phyloP scores from a whole-genome alignment of 2,113 vertebrate species.

The Protomyctophum bolini region DNA sequence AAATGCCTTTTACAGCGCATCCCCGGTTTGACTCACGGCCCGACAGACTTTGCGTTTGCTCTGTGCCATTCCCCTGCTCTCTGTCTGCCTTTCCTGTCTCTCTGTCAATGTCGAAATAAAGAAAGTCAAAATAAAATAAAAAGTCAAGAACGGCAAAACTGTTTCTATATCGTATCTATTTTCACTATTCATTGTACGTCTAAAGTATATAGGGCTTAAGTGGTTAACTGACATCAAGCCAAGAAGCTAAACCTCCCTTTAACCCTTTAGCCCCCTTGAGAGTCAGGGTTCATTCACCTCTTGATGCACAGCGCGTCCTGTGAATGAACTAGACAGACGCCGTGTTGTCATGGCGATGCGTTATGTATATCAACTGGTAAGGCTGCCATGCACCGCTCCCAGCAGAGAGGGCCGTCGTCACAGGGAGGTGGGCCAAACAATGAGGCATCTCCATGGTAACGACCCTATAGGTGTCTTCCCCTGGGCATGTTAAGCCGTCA shows the following conservation, averaged over 20 bases:
- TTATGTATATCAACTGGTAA: not conserved
- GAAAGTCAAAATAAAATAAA: no score
- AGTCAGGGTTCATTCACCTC: slow-evolving; percentile 22
- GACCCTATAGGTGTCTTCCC: slow-evolving; percentile 60
- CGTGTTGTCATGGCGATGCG: not conserved
- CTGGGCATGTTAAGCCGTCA: slow-evolving; percentile 55
- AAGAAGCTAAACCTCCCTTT: slow-evolving; percentile 15
- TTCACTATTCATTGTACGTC: no score
- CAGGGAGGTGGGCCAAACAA: slow-evolving; percentile 37
- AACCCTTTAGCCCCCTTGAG: not conserved
- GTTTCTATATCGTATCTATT: no score
- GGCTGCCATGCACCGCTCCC: not conserved
- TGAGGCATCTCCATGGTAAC: slow-evolving; percentile 54
- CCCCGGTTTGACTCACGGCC: no score
- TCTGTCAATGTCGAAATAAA: no score
- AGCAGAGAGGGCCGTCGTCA: not conserved
- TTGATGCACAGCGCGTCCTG: no score
- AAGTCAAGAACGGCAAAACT: no score
- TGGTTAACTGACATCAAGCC: slow-evolving; percentile 23
- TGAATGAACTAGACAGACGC: not conserved
- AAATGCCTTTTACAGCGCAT: no score
- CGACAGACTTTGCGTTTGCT: no score
- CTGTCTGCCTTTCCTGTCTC: no score
- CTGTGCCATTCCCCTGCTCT: no score
- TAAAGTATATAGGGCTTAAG: no score